Conservation (phyloP, 2,797 vertebrate genomes). For the Spizella passerina region DNA sequence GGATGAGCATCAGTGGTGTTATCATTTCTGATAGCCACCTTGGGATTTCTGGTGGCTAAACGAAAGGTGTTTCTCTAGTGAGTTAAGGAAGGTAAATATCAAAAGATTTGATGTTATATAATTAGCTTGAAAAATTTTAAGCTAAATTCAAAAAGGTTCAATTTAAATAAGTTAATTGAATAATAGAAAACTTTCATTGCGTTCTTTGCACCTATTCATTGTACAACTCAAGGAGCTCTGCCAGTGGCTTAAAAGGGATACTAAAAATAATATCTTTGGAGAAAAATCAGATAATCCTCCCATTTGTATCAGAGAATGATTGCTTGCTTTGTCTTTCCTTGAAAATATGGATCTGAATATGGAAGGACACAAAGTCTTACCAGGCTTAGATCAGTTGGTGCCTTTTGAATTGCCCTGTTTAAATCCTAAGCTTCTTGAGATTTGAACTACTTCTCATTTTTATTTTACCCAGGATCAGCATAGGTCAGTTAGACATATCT, state of each 20-base stretch:
- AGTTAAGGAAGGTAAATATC: not conserved
- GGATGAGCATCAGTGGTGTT: slow-evolving; percentile 23
- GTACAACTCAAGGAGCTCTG: not conserved
- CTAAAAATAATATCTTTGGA: not conserved
- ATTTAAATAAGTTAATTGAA: not conserved
- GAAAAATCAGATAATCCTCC: not conserved
- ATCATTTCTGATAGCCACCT: slow-evolving; percentile 3
- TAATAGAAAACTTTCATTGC: not conserved
- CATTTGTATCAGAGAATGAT: not conserved
- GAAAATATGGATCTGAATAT: not conserved
- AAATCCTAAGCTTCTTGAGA: not conserved
- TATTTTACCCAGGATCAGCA: not conserved
- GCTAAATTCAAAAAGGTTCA: not conserved
- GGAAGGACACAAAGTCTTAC: not conserved
- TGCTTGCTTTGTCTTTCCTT: not conserved
- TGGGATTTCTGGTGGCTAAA: slow-evolving; percentile 9
- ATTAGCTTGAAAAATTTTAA: not conserved
- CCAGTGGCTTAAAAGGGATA: not conserved
- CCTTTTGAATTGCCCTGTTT: not conserved
- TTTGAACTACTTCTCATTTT: not conserved
- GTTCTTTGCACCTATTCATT: not conserved
- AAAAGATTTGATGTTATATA: not conserved
- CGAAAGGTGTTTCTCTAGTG: not conserved
- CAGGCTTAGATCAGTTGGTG: fast-evolving
- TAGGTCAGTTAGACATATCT: not conserved